phyloP scores from a whole-genome alignment of 2,888 invertebrate species.

The Pardosa pseudoannulata region DNA sequence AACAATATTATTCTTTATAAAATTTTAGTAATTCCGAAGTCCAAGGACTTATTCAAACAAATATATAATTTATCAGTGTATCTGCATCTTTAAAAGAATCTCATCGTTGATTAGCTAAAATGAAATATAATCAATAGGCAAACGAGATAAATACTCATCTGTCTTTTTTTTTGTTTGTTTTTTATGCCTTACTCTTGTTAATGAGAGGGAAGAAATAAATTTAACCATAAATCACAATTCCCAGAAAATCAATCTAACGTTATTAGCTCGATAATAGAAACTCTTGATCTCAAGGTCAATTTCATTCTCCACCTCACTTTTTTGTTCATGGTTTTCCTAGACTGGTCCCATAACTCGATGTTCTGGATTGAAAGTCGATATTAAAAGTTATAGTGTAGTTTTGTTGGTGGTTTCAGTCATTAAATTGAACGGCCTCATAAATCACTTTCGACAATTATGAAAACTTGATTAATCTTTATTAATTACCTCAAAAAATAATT shows the following conservation, averaged over 20 bases:
- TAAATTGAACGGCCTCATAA: not conserved
- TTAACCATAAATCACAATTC: constrained; percentile 19
- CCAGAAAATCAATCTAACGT: constrained; percentile 1
- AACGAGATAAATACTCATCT: constrained; percentile 18
- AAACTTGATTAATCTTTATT: not conserved
- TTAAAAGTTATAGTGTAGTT: not conserved
- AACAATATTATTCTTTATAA: too few relatives aligned
- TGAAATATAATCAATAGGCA: constrained; percentile 35
- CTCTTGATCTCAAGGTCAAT: not conserved
- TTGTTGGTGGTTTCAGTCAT: not conserved
- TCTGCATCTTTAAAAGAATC: too few relatives aligned
- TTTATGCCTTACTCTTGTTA: not conserved
- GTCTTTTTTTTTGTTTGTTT: not conserved
- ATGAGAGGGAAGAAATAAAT: constrained; percentile 10
- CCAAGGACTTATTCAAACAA: too few relatives aligned
- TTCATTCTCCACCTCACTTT: not conserved
- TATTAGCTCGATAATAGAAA: not conserved
- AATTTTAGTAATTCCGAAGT: too few relatives aligned
- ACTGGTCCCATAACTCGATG: not conserved
- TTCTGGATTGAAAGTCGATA: not conserved
- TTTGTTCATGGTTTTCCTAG: not conserved
- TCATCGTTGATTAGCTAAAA: too few relatives aligned
- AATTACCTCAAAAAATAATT: not conserved
- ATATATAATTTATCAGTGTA: too few relatives aligned
- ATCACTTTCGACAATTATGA: not conserved